Base-by-base conservation (phyloP, 1,140 invertebrate genomes). In the Hestina assimilis region DNA sequence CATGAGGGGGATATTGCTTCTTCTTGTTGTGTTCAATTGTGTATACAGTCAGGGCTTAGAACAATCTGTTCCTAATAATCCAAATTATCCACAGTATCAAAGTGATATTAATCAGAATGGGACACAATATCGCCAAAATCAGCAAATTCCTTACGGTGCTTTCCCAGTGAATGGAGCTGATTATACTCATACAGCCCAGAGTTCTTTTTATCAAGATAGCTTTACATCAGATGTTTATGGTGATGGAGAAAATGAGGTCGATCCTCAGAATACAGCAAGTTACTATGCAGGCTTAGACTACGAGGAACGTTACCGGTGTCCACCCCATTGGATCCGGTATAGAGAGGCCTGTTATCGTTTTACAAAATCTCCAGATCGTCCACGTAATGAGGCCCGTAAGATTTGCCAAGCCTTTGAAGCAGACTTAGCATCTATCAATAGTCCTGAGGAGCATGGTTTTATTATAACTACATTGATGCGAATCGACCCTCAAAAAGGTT, bases 401-500 rank as follows among this genome's bases (percentile, higher is more conserved):
- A 94, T 95, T 56, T 98, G 96, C 82, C 92, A 94, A 81, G 91
- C 92, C 0, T 96, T 93, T 79, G 94, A 94, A 67, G 92, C 95
- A 11, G 95, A 97, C 75, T 79, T 98, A 24, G 88, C 95, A 0
- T 93, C 94, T 58, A 91, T 98, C 5, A 95, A 95, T 74, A 93
- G 90, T 42, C 83, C 94, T 2, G 96, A 97, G 50, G 96, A 98
- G 75, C 96, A 98, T 90, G 91, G 93, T 0, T 97, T 97, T 77
- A 87, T 98, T 8, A 89, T 96, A 1, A 91, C 94, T 57, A 92
- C 95, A 67, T 85, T 98, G 4, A 91, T 94, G 64, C 89, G 91
- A 69, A 91, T 95, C 63, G 47, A 50, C 29, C 47, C 47, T 2
- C 47, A 50, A 33, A 50, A 50, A 26, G 47, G 47, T 38, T 50